These are phyloP conservation scores for Pyrrhia umbra DNA, from an alignment of 2,888 invertebrate species.

Conservation along the genomic window DNA sequence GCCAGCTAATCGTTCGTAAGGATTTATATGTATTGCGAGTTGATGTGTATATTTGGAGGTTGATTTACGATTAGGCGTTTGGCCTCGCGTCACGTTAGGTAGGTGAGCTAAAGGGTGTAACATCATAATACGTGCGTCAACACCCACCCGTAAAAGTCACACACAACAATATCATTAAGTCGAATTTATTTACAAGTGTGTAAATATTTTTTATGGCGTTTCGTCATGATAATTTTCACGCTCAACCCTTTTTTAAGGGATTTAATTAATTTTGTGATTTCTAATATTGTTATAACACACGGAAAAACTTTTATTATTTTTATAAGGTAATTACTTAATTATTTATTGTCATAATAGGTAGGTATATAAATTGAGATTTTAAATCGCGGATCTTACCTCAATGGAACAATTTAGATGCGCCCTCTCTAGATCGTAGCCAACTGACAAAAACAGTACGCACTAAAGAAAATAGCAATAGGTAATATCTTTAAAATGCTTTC, in stretches of 20 bases:
- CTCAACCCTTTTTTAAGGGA: conserved; percentile 47
- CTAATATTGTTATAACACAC: conserved; percentile 6
- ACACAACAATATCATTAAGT: conserved; percentile 66
- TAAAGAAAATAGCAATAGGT: no score
- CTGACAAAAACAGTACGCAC: no score
- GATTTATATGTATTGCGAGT: conserved; percentile 76
- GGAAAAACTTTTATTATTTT: background rate
- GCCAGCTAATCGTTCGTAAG: conserved; percentile 87
- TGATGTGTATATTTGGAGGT: conserved; percentile 72
- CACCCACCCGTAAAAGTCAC: conserved; percentile 70
- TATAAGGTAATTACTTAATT: no score
- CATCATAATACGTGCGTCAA: conserved; percentile 76
- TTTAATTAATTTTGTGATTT: conserved; percentile 35
- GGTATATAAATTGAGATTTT: no score
- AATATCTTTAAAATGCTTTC: no score
- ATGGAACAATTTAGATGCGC: no score
- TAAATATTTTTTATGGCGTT: conserved; percentile 60
- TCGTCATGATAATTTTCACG: conserved; percentile 61
- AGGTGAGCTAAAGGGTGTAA: conserved; percentile 65
- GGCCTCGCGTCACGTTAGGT: conserved; percentile 79
- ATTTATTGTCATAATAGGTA: no score
- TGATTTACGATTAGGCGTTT: conserved; percentile 78
- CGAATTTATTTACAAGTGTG: conserved; percentile 64
- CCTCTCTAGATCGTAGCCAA: no score
- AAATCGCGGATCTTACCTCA: no score